Evolutionary conservation across 2,888 invertebrate genomes (phyloP), one percentile per base, ranked within the genome.

Genomic region (Congeria kusceri): DNA sequence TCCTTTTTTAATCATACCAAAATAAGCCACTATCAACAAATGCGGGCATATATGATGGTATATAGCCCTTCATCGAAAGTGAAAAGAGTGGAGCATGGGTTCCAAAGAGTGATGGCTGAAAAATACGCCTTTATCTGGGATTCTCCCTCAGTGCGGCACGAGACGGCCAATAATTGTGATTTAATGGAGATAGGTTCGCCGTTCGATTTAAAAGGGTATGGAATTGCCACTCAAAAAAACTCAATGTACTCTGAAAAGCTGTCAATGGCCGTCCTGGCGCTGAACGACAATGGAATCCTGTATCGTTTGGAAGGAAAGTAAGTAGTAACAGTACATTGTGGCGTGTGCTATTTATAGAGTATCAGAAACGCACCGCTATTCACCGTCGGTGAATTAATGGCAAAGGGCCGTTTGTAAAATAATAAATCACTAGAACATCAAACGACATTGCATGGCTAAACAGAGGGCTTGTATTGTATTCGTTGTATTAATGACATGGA

Each of bases 41-140:
- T 92, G 89, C 87, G 88, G 84, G 88, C 89, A 39, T 82, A 89
- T 63, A 92, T 92, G 91, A 83, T 85, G 18, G 67, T 81, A n/a
- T 80, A 84, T 57, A 77, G 84, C 0, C 88, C 87, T 4, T 77
- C 74, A 0, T 89, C 89, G n/a, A 85, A 89, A 78, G 90, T 90
- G 44, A 76, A 83, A 27, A 69, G 87, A 29, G 88, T 88, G 1
- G 88, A 88, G 29, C 63, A 89, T 39, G 92, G 91, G 1, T 89
- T 91, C 71, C 82, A 82, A 29, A 72, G 88, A 62, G 91, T 87
- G 11, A 68, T 84, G 44, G 80, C 88, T 61, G 89, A 87, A 29
- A 87, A 87, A 70, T 92, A 92, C 80, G 92, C 91, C 64, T 92
- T 92, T 75, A 87, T 92, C 25, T 92, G 92, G 92, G 92, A 92